Evolutionary conservation across 64 coral and sea anemone genomes (phyloP), one percentile per base, ranked within the genome.

Genomic region (Stichodactyla helianthus): DNA sequence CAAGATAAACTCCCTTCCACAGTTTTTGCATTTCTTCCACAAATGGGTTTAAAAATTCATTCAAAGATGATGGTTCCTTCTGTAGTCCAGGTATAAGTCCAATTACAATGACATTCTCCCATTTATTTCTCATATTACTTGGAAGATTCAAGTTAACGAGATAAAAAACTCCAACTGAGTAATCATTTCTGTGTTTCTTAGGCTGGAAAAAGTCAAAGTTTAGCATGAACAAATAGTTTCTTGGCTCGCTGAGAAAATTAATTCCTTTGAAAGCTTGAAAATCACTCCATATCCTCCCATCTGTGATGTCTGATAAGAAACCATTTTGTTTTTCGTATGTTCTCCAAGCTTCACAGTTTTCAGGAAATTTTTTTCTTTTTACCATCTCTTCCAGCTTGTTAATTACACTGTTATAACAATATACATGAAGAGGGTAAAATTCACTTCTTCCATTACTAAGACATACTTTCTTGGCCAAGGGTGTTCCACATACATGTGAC

Each of bases 291-390:
- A 88, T 50, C 10, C 31, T 5, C 6, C 76, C 76, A 79, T 52
- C 50, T 10, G 25, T 28, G 4, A 79, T 26, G 31, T 79, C 76
- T 17, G 27, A 9, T 50, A 79, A 51, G 15, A 8, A 9, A 8
- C 25, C 76, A 31, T 13, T 50, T 50, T 17, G 4, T 18, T 6
- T 31, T 14, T 8, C 25, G 5, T 51, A 26, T 8, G 25, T 18
- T 64, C 92, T 28, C 92, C 92, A 93, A 26, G 81, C 12, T 79
- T 89, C 87, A 59, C 83, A 89, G 19, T 70, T 93, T 6, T 93
- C 87, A 28, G 76, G 76, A 19, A 86, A 82, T 12, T 61, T 60
- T 77, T 67, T 80, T 76, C 83, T 25, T 55, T 82, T 15, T 10
- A 88, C 28, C 63, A 88, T 7, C 4, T 53, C 14, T 65, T 92